A percentile compares a stretch with the other conserved stretches of the same genome.
Conservation (phyloP, 2,113 vertebrate species). For the Strix aluco region DNA sequence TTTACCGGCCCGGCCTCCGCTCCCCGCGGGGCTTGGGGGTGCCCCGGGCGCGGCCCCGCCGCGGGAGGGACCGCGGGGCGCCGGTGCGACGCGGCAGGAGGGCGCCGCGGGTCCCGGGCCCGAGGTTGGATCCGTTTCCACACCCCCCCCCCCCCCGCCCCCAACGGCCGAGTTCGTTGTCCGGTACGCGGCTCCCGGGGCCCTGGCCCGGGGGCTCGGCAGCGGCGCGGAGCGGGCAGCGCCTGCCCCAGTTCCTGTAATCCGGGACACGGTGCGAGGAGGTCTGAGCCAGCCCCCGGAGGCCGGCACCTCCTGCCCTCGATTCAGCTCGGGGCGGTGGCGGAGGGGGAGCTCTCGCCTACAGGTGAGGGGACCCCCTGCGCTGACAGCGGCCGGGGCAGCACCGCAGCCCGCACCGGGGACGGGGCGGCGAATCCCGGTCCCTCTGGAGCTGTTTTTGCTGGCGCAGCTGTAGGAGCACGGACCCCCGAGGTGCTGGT, state of each 20-base stretch:
- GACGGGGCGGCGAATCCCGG: background rate
- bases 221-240: background rate
- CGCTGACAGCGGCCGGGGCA: background rate
- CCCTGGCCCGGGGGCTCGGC: background rate
- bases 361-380: background rate
- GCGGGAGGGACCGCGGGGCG: background rate
- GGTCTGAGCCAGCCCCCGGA: background rate
- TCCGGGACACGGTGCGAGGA: slow-evolving; percentile 22
- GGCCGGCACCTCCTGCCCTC: slow-evolving; percentile 4
- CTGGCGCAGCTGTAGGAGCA: background rate
- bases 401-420: background rate
- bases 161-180: background rate
- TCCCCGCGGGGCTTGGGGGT: background rate
- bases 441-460: fast-evolving
- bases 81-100: background rate
- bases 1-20: background rate
- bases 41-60: background rate
- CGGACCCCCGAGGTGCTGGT: fast-evolving
- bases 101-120: background rate
- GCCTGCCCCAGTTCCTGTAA: slow-evolving; percentile 53
- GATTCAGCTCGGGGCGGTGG: background rate
- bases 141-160: background rate
- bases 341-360: background rate
- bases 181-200: background rate
- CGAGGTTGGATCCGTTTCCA: background rate